Evolutionary conservation across 2,113 vertebrate genomes (phyloP).

Genomic region (Psilopsiagon aurifrons): DNA sequence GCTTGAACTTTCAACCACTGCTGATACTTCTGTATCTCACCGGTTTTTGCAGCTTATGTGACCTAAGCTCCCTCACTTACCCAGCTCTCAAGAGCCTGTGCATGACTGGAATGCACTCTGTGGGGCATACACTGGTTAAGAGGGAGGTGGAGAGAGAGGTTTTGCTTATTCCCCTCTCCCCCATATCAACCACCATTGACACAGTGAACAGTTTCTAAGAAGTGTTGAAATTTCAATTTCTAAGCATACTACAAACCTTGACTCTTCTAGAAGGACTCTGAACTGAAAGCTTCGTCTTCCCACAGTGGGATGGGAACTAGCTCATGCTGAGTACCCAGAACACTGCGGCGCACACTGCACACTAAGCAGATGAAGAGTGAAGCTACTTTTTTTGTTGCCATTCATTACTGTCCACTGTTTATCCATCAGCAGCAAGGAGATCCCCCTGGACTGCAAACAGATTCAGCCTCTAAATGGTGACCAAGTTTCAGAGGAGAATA

Average conservation of each 20-base stretch:
- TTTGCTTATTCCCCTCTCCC: rapidly evolving
- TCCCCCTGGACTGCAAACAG: background rate
- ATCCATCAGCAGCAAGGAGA: background rate
- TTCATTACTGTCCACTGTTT: background rate
- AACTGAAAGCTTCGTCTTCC: background rate
- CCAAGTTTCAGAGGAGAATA: background rate
- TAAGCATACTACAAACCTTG: background rate
- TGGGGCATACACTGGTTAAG: background rate
- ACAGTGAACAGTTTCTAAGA: background rate
- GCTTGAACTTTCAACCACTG: background rate
- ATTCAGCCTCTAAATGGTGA: background rate
- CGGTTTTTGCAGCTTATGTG: background rate
- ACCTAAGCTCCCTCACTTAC: background rate
- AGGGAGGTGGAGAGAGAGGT: background rate
- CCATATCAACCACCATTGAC: background rate
- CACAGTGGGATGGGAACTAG: background rate
- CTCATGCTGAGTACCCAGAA: background rate
- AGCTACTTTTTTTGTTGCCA: background rate
- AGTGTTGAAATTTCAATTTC: background rate
- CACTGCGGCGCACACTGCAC: background rate
- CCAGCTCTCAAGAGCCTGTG: background rate
- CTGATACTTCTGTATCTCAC: background rate
- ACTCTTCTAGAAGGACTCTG: background rate
- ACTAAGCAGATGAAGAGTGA: background rate
- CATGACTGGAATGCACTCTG: background rate